These are phyloP conservation scores for Cricetomys ansorgei DNA, from an alignment of 2,113 vertebrate genomes.

Conservation along the genomic window DNA sequence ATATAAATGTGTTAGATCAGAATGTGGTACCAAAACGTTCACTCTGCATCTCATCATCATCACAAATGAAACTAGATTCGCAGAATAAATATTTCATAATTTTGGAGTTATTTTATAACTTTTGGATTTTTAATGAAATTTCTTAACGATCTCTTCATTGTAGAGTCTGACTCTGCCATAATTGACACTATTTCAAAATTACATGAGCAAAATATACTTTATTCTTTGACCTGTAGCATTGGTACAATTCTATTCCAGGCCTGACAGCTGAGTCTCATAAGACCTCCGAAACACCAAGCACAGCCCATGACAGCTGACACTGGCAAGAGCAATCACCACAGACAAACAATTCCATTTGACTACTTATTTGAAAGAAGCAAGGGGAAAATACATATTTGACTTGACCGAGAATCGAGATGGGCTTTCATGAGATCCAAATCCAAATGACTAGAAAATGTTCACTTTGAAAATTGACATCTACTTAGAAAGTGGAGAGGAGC, in stretches of 20 bases:
- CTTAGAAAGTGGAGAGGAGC: slow-evolving; percentile 26
- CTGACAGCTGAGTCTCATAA: slow-evolving; percentile 73
- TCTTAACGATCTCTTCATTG: slow-evolving; percentile 17
- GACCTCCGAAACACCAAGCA: slow-evolving; percentile 35
- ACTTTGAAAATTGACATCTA: slow-evolving; percentile 19
- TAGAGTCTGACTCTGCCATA: slow-evolving; percentile 25
- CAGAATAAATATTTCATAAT: slow-evolving; percentile 47
- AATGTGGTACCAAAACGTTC: slow-evolving; percentile 34
- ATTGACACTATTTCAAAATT: slow-evolving; percentile 56
- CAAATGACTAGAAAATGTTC: slow-evolving; percentile 34
- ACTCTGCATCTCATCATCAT: background rate
- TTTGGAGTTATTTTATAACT: background rate
- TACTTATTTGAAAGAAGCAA: slow-evolving; percentile 49
- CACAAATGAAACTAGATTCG: slow-evolving; percentile 7
- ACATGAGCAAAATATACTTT: slow-evolving; percentile 15
- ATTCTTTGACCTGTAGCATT: slow-evolving; percentile 64
- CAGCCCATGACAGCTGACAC: slow-evolving; percentile 58
- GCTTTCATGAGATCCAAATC: slow-evolving; percentile 53
- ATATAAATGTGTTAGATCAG: background rate
- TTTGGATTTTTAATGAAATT: slow-evolving; percentile 29
- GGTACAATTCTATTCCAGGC: slow-evolving; percentile 52
- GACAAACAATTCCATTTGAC: slow-evolving; percentile 52
- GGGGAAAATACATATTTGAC: slow-evolving; percentile 26
- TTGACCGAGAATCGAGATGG: background rate
- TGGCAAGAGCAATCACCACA: slow-evolving; percentile 1